A percentile compares a stretch with the other conserved stretches of the same genome.
These are phyloP conservation scores for Tetrax tetrax DNA, from an alignment of 2,113 vertebrate species.

Conservation along the genomic window DNA sequence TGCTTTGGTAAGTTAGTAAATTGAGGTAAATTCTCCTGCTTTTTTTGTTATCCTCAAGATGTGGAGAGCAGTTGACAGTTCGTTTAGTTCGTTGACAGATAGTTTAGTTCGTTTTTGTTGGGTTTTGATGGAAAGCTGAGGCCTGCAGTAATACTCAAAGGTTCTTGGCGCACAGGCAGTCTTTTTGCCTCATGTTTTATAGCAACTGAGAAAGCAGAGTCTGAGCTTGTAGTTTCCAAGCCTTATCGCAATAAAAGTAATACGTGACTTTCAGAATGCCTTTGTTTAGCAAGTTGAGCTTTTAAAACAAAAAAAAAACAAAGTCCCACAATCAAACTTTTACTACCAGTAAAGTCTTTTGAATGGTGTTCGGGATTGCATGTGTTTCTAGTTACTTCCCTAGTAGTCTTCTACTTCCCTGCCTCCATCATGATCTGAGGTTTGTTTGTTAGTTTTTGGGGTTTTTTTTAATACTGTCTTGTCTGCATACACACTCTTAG, in stretches of 20 bases:
- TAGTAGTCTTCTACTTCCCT: neutral
- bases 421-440: neutral
- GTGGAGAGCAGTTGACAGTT: neutral
- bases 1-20: neutral
- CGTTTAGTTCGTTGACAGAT: too few species aligned
- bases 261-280: neutral
- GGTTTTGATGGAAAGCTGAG: neutral
- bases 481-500: neutral
- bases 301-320: neutral
- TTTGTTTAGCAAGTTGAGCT: neutral
- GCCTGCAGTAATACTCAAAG: neutral
- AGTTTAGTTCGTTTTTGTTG: neutral
- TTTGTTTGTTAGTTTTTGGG: neutral
- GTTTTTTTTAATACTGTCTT: neutral
- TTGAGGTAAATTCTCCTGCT: neutral
- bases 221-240: neutral
- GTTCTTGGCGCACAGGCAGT: neutral
- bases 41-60: neutral
- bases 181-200: neutral
- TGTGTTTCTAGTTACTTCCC: neutral
- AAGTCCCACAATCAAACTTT: neutral
- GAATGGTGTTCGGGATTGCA: neutral
- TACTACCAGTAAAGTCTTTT: neutral
- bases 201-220: neutral
- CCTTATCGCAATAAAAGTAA: neutral